A percentile compares a stretch with the other conserved stretches of the same genome.
Evolutionary conservation across 2,113 vertebrate species (phyloP).

Genomic region (Taxidea taxus): DNA sequence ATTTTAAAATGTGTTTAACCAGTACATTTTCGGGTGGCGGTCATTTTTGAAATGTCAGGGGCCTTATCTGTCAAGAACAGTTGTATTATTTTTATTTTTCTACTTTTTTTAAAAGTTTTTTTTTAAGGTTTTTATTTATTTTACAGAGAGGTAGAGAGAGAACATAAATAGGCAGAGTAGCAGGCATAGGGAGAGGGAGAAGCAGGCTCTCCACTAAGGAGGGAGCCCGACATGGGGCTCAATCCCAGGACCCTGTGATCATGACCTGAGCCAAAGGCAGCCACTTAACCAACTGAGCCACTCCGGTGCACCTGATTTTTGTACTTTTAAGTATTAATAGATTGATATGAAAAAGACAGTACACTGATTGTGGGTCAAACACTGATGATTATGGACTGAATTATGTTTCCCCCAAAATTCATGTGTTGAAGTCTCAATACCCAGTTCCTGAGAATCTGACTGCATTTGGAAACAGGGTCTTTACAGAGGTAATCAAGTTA

Average conservation of each 20-base stretch:
- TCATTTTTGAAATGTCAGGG: conserved; percentile 68
- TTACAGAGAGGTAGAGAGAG: too few species aligned
- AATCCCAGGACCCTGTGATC: background rate
- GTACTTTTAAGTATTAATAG: background rate
- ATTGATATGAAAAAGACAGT: background rate
- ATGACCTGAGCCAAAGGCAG: background rate
- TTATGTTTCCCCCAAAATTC: background rate
- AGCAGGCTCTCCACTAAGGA: too few species aligned
- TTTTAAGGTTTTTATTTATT: background rate
- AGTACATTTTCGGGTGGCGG: conserved; percentile 47
- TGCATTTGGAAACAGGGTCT: background rate
- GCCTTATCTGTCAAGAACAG: background rate
- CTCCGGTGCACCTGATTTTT: background rate
- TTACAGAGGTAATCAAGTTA: background rate
- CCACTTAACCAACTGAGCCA: background rate
- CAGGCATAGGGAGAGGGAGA: too few species aligned
- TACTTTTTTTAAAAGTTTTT: background rate
- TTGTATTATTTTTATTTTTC: conserved; percentile 6
- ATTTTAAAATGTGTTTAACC: conserved; percentile 47
- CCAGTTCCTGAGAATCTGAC: background rate
- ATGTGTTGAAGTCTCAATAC: background rate
- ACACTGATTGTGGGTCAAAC: background rate
- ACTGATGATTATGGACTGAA: background rate
- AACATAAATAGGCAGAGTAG: too few species aligned
- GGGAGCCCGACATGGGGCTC: background rate